Evolutionary conservation across 2,797 vertebrate genomes (phyloP).

Genomic region (Lepilemur ruficaudatus): DNA sequence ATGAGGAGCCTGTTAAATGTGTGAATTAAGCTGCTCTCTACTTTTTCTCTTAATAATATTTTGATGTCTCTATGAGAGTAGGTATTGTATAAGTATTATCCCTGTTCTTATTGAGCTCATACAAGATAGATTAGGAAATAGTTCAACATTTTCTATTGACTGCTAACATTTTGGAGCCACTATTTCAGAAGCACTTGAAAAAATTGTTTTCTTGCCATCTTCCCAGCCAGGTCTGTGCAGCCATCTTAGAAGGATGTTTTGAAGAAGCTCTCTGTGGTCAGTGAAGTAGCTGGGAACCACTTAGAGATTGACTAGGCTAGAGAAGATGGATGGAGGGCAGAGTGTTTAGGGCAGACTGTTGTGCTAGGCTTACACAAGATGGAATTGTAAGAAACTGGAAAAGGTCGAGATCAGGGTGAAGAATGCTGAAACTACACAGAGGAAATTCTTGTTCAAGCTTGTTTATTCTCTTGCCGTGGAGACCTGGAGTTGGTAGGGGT

Average conservation of each 20-base stretch:
- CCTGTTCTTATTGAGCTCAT: not conserved
- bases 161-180: slow-evolving; percentile 17
- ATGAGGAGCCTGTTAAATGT: not conserved
- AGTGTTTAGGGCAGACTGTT: not conserved
- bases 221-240: not conserved
- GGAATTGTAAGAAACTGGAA: not conserved
- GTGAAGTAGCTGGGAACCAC: not conserved
- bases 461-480: not conserved
- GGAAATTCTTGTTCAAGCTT: not conserved
- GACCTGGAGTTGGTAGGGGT: not conserved
- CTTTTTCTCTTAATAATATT: not conserved
- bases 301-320: not conserved
- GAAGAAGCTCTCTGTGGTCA: slow-evolving; percentile 24
- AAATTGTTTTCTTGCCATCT: not conserved
- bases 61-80: slow-evolving; percentile 3
- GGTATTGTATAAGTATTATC: not conserved
- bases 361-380: not conserved
- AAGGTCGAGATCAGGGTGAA: not conserved
- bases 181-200: not conserved
- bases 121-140: not conserved
- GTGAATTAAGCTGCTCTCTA: not conserved
- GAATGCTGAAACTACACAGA: not conserved
- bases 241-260: not conserved
- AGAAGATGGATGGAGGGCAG: not conserved
- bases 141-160: not conserved